phyloP scores from a whole-genome alignment of 2,113 vertebrate species.

The Scartelaos histophorus region DNA sequence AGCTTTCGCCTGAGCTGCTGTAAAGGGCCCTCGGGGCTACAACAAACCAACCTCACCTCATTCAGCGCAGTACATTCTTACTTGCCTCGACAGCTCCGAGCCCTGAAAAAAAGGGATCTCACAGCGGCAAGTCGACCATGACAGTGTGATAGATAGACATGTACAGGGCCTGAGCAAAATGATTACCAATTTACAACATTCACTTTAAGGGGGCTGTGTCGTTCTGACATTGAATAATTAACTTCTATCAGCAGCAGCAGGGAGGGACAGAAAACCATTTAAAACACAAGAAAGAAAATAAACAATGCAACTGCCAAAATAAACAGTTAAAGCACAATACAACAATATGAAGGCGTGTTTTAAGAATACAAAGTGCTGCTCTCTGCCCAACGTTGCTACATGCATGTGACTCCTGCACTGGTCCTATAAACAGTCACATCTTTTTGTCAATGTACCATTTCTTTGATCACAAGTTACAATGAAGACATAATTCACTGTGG shows the following conservation, averaged over 20 bases:
- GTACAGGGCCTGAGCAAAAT: neutral
- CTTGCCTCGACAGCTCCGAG: constrained; percentile 62
- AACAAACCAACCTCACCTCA: constrained; percentile 52
- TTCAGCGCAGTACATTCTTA: constrained; percentile 32
- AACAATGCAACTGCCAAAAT: neutral
- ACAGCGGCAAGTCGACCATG: neutral
- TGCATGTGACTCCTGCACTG: neutral
- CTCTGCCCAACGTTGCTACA: neutral
- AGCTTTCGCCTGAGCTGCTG: constrained; percentile 26
- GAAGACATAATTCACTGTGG: neutral
- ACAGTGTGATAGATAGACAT: constrained; percentile 22
- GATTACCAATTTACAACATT: neutral
- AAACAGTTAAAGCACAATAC: neutral
- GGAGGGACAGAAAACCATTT: neutral
- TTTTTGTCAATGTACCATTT: neutral
- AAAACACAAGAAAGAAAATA: no score
- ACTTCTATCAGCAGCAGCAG: neutral
- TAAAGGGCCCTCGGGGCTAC: constrained; percentile 48
- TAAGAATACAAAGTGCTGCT: neutral
- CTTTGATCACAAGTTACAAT: neutral
- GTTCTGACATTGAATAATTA: neutral
- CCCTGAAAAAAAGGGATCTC: neutral
- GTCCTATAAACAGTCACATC: neutral
- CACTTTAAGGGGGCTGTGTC: neutral
- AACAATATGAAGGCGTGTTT: neutral